These are phyloP conservation scores for Hozukius guyotensis DNA, from an alignment of 2,797 vertebrate genomes.

Conservation along the genomic window DNA sequence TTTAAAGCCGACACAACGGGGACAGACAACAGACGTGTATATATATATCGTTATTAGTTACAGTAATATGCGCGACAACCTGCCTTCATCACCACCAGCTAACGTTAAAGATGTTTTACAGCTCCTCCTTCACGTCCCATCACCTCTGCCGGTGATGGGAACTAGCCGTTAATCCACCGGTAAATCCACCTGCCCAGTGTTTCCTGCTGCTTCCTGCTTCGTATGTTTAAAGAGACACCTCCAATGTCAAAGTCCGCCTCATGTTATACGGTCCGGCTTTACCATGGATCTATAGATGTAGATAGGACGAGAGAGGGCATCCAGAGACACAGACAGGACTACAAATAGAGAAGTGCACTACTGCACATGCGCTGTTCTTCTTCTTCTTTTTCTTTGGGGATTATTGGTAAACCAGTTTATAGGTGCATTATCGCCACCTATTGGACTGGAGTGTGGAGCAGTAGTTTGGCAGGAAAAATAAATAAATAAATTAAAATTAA, in stretches of 20 bases:
- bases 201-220: slow-evolving; percentile 20
- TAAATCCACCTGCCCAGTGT: not conserved
- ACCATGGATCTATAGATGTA: not conserved
- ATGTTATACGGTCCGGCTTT: not conserved
- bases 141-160: not conserved
- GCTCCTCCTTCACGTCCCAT: slow-evolving; percentile 19
- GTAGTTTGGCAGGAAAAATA: too few species aligned
- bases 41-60: not conserved
- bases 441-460: too few species aligned
- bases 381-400: not conserved
- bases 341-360: not conserved
- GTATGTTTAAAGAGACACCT: not conserved
- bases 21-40: not conserved
- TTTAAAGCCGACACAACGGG: not conserved
- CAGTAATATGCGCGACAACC: slow-evolving; percentile 43
- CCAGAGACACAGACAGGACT: not conserved
- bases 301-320: not conserved
- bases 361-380: not conserved
- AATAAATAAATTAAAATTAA: fast-evolving
- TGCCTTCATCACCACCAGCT: slow-evolving; percentile 71
- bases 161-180: not conserved
- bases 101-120: slow-evolving; percentile 8
- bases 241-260: not conserved
- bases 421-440: fast-evolving
- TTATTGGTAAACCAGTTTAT: too few species aligned